Evolutionary conservation across 2,797 vertebrate genomes (phyloP).

Genomic region (Tokudaia tokunoshimensis): DNA sequence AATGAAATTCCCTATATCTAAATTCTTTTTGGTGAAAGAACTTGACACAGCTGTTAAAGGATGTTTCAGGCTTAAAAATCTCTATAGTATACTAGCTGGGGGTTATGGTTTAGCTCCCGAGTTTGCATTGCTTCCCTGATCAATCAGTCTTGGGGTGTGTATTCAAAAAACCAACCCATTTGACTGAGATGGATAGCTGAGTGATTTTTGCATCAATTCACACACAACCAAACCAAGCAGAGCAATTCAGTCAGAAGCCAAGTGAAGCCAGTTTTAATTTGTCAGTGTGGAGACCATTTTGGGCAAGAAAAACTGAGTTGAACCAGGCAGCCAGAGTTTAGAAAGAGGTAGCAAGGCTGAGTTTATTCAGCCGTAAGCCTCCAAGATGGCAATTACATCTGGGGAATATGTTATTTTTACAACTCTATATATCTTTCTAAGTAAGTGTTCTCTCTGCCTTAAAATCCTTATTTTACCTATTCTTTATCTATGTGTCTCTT

Average conservation of each 20-base stretch:
- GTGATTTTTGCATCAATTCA: background rate
- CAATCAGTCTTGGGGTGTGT: background rate
- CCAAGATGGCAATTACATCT: background rate
- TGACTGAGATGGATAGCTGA: background rate
- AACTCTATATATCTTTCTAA: background rate
- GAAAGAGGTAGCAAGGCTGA: background rate
- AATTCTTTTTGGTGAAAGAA: background rate
- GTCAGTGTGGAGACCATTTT: background rate
- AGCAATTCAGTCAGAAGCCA: background rate
- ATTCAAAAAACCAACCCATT: background rate
- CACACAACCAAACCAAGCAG: background rate
- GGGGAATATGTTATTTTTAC: background rate
- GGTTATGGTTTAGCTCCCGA: background rate
- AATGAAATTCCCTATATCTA: background rate
- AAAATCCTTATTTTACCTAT: background rate
- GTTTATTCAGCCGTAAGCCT: background rate
- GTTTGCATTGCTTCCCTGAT: background rate
- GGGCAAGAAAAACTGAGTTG: background rate
- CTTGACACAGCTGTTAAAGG: background rate
- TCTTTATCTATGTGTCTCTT: background rate
- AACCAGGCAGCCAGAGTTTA: background rate
- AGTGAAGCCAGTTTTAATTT: background rate
- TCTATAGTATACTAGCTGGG: background rate
- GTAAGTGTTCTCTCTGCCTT: background rate
- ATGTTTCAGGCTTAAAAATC: background rate